Evolutionary conservation across 2,888 invertebrate genomes (phyloP).

Genomic region (Limnephilus marmoratus): DNA sequence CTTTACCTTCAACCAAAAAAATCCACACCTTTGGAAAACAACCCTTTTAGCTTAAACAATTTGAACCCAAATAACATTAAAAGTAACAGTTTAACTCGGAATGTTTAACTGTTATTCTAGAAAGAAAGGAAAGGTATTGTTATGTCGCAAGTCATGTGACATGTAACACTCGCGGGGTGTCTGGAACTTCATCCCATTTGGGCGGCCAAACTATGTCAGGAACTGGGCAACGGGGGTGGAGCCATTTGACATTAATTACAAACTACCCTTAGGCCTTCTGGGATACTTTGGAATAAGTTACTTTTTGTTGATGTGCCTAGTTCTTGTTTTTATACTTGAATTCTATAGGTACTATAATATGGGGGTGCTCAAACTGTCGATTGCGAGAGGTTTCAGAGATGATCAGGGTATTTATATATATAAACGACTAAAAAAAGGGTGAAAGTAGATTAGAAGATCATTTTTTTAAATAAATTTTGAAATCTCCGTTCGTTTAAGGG

Average conservation of each 20-base stretch:
- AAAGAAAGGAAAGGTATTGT: not conserved
- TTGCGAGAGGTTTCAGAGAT: too few species aligned
- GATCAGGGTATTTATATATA: too few species aligned
- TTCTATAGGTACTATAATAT: too few species aligned
- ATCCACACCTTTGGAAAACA: not conserved
- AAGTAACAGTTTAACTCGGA: not conserved
- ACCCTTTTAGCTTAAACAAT: not conserved
- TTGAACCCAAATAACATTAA: not conserved
- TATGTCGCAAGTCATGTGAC: not conserved
- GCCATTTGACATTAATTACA: constrained; percentile 8
- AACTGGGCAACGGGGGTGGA: not conserved
- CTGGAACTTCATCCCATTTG: constrained; percentile 9
- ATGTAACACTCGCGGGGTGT: not conserved
- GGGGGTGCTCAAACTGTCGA: too few species aligned
- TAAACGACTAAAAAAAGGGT: too few species aligned
- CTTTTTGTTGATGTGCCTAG: not conserved
- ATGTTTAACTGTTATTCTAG: not conserved
- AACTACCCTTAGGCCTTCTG: not conserved
- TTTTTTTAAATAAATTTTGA: too few species aligned
- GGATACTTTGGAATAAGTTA: not conserved
- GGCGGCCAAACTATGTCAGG: constrained; percentile 1
- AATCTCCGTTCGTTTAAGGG: too few species aligned
- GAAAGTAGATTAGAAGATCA: too few species aligned
- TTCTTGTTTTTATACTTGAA: not conserved
- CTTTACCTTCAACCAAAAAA: not conserved